Percentiles rank a stretch among this genome's conserved stretches.
These are phyloP conservation scores for Pollimyrus isidori DNA, from an alignment of 2,113 vertebrate genomes.

Conservation along the genomic window DNA sequence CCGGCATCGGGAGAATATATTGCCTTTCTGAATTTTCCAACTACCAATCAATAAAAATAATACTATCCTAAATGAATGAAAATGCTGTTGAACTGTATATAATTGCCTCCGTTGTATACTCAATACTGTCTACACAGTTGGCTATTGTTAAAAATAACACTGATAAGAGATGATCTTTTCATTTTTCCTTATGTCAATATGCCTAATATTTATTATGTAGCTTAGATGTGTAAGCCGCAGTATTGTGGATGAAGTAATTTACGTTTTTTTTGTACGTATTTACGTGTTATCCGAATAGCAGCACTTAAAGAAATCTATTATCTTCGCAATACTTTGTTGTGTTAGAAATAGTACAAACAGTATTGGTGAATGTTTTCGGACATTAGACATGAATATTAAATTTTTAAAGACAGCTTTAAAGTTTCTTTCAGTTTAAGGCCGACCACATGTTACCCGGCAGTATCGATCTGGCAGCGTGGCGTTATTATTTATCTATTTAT, in stretches of 20 bases:
- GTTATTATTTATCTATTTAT: background rate
- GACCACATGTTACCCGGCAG: background rate
- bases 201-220: background rate
- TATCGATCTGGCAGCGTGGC: background rate
- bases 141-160: background rate
- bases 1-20: conserved; percentile 7
- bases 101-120: background rate
- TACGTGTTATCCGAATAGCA: background rate
- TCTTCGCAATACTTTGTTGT: background rate
- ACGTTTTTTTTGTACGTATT: background rate
- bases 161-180: background rate
- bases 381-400: background rate
- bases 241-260: background rate
- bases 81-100: background rate
- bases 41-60: background rate
- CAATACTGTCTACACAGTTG: background rate
- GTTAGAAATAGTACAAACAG: background rate
- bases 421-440: background rate
- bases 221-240: background rate
- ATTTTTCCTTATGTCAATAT: background rate
- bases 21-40: background rate
- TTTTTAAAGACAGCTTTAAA: background rate
- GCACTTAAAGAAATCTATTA: background rate
- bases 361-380: background rate
- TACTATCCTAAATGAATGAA: background rate